phyloP scores from a whole-genome alignment of 2,113 vertebrate species.

The Mormyrus iriodes region DNA sequence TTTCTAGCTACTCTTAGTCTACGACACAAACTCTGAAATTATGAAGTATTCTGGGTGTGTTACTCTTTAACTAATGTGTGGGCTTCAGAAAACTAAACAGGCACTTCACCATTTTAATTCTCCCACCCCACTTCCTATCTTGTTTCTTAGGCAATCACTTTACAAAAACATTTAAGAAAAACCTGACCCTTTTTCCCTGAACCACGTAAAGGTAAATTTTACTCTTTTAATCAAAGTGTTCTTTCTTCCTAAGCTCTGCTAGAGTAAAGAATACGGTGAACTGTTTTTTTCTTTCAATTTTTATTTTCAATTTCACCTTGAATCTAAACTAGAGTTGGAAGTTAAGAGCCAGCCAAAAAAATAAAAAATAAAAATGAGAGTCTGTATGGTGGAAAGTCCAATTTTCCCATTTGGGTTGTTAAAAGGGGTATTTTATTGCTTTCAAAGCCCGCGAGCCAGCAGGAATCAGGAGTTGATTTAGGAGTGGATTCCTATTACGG shows the following conservation, averaged over 20 bases:
- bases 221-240: background rate
- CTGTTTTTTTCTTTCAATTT: background rate
- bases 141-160: background rate
- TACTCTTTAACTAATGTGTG: background rate
- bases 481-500: slow-evolving; percentile 13
- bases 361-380: background rate
- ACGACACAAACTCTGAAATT: background rate
- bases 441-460: background rate
- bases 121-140: background rate
- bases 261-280: background rate
- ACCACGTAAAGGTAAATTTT: background rate
- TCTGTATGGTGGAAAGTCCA: background rate
- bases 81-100: background rate
- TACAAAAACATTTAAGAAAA: background rate
- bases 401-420: slow-evolving; percentile 21
- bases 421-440: slow-evolving; percentile 19
- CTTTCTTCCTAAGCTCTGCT: background rate
- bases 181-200: too few species aligned
- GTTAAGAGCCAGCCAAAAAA: background rate
- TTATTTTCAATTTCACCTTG: slow-evolving; percentile 1
- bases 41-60: background rate
- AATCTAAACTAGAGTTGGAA: background rate
- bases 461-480: slow-evolving; percentile 19
- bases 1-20: background rate
- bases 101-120: background rate